phyloP scores from a whole-genome alignment of 2,113 vertebrate genomes.

The Lynx canadensis region DNA sequence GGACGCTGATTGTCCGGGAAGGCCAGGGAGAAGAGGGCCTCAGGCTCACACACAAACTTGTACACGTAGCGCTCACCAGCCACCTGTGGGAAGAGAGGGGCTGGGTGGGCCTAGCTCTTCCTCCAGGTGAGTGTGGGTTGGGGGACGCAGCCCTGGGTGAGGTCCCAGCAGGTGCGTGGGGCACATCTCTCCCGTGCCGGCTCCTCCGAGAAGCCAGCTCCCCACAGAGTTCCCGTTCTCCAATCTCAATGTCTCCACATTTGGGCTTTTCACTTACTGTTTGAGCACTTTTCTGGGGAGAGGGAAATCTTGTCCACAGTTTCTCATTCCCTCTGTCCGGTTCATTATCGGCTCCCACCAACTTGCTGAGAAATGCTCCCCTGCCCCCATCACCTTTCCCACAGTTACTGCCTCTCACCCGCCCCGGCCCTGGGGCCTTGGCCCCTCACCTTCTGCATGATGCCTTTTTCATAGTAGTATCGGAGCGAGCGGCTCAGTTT shows the following conservation, averaged over 20 bases:
- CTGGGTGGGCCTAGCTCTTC: neutral
- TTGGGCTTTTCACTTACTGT: neutral
- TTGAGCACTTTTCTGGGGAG: neutral
- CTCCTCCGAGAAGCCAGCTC: neutral
- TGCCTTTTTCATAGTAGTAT: conserved; percentile 99
- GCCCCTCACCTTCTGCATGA: conserved; percentile 96
- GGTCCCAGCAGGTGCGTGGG: neutral
- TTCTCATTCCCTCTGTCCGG: neutral
- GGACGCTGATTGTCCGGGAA: conserved; percentile 96
- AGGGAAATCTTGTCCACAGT: neutral
- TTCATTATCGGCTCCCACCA: neutral
- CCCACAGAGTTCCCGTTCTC: neutral
- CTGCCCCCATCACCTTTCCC: neutral
- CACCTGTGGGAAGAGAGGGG: conserved; percentile 85
- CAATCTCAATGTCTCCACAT: neutral
- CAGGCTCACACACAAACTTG: conserved; percentile 98
- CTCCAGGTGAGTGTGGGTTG: neutral
- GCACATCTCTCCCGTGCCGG: neutral
- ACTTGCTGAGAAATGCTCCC: neutral
- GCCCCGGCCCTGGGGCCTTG: neutral
- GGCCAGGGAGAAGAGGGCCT: conserved; percentile 96
- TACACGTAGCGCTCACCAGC: conserved; percentile 99
- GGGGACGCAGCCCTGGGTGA: neutral
- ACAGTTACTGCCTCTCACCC: neutral
- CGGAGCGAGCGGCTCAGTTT: conserved; percentile 98